Percentiles rank a stretch among this genome's conserved stretches.
Conservation (phyloP, 1,140 invertebrate genomes). For the Aporrectodea caliginosa region DNA sequence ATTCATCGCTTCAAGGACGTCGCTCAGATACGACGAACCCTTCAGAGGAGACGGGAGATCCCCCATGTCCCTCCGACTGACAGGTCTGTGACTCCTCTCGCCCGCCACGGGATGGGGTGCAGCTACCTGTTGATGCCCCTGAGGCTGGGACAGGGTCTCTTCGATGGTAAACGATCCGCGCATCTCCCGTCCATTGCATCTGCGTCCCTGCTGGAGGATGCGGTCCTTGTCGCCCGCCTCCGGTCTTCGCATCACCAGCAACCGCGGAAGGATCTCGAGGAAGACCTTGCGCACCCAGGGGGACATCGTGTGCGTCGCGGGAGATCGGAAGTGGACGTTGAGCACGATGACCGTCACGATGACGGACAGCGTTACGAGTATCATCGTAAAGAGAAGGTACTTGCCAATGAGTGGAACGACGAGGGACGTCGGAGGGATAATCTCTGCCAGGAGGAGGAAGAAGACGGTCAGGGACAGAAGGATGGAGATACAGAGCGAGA, state of each 20-base stretch:
- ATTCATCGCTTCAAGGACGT: slow-evolving; percentile 83
- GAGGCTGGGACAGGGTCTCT: too few species aligned
- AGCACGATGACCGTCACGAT: slow-evolving; percentile 96
- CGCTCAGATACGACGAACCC: slow-evolving; percentile 43
- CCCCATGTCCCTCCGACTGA: not conserved
- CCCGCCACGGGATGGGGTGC: too few species aligned
- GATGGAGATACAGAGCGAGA: slow-evolving; percentile 97
- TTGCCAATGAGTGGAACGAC: slow-evolving; percentile 96
- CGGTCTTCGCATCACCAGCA: slow-evolving; percentile 61
- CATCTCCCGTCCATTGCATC: not conserved
- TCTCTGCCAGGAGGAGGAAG: slow-evolving; percentile 94
- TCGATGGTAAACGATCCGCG: not conserved
- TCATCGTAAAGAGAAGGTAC: slow-evolving; percentile 99
- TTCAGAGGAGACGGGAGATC: not conserved
- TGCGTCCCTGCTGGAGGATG: not conserved
- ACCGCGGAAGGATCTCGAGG: slow-evolving; percentile 65
- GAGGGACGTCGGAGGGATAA: slow-evolving; percentile 95
- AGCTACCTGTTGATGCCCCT: too few species aligned
- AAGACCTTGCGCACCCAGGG: slow-evolving; percentile 85
- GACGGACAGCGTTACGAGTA: slow-evolving; percentile 95
- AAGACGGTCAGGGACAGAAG: slow-evolving; percentile 99
- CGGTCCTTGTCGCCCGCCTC: slow-evolving; percentile 26
- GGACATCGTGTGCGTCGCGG: slow-evolving; percentile 91
- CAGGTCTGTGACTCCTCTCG: too few species aligned
- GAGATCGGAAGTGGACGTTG: slow-evolving; percentile 95